Evolutionary conservation across 1,140 invertebrate genomes (phyloP).

Genomic region (Palaemon carinicauda): DNA sequence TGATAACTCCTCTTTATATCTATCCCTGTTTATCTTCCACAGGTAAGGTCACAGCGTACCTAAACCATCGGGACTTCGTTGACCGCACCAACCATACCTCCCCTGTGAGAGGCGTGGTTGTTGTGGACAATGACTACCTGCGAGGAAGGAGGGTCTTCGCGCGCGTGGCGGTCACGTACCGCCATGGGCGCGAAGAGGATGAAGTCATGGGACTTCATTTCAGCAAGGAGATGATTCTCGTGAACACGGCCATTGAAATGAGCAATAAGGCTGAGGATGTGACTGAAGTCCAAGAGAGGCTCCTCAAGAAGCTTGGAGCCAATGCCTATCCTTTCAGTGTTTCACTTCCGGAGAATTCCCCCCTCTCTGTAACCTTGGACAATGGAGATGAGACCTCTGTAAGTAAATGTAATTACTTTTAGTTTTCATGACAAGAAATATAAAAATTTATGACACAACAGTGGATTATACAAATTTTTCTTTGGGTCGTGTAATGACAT

Average conservation of each 20-base stretch:
- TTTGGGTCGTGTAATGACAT: background rate
- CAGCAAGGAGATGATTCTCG: conserved; percentile 85
- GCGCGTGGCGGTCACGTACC: conserved; percentile 76
- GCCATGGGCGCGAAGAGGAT: conserved; percentile 91
- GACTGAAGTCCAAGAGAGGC: conserved; percentile 69
- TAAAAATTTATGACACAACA: background rate
- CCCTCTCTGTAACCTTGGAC: conserved; percentile 86
- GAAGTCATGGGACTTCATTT: conserved; percentile 94
- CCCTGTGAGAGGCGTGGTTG: conserved; percentile 86
- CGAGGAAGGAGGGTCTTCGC: conserved; percentile 84
- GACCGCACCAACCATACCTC: conserved; percentile 86
- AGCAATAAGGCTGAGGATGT: conserved; percentile 70
- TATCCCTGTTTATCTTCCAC: background rate
- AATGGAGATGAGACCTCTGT: conserved; percentile 76
- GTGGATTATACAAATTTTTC: background rate
- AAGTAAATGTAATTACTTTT: conserved; percentile 40
- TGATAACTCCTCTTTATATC: background rate
- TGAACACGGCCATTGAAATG: conserved; percentile 80
- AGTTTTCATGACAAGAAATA: background rate
- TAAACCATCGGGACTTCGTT: conserved; percentile 90
- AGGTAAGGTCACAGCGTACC: conserved; percentile 88
- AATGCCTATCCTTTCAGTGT: conserved; percentile 60
- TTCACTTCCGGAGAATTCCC: conserved; percentile 66
- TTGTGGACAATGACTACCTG: conserved; percentile 87
- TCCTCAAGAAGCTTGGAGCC: conserved; percentile 61